Evolutionary conservation across 1,140 invertebrate genomes (phyloP), one percentile per base, ranked within the genome.

Genomic region (Megathymus violae): DNA sequence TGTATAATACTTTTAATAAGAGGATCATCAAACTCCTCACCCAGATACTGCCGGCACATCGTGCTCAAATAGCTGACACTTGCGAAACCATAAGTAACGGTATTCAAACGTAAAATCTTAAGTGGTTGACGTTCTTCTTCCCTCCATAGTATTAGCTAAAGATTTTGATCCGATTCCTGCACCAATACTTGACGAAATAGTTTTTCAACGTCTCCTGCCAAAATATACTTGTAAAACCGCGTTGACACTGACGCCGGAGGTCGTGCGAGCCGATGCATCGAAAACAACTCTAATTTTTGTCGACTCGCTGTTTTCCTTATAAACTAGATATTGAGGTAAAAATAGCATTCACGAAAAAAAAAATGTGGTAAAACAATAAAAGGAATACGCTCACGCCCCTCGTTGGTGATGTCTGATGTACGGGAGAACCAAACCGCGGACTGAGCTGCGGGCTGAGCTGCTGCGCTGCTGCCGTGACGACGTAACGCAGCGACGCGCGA

Each of bases 71-170:
- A 67, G 11, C 48, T 61, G 10, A 58, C 48, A 31, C 58, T 52
- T 41, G 64, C 43, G 3, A 40, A 16, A 11, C 67, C 65, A 15
- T 68, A 68, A 46, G 66, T 68, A 1, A 68, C 48, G 7, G 75
- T 83, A 22, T 74, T 65, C 41, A 83, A 65, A 27, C 63, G 40
- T 14, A 69, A 64, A 3, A 67, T 68, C 41, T 74, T 61, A 25
- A 91, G 66, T 4, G 66, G 62, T 16, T 82, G 34, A 9, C 50
- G 41, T 54, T 65, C 50, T 15, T 65, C 58, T 5, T 61, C 43
- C 22, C 83, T 67, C 85, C 88, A 91, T 9, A 91, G 14, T n/a
- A 91, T 87, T 47, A 72, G 27, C 68, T 91, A 64, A 16, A 73
- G 34, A 27, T 64, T 60, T 7, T 43, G 34, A 25, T 68, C 54